phyloP scores from a whole-genome alignment of 2,797 vertebrate species.

The Cyclopterus lumpus region DNA sequence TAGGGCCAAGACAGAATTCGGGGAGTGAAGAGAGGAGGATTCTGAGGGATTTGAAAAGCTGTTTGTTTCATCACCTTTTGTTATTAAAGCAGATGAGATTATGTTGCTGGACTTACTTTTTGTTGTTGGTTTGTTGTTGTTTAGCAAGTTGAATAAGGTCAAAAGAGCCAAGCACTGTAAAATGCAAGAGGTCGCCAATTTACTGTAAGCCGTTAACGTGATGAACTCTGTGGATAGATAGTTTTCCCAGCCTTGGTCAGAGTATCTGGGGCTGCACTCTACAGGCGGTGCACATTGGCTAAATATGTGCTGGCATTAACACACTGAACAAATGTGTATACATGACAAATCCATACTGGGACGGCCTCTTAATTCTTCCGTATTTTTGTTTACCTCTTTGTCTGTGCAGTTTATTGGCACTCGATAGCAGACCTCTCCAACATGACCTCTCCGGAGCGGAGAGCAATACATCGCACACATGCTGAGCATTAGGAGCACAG shows the following conservation, averaged over 20 bases:
- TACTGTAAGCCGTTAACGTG: conserved; percentile 48
- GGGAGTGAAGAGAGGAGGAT: conserved; percentile 48
- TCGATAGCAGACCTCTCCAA: background rate
- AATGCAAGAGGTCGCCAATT: conserved; percentile 27
- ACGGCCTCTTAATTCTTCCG: background rate
- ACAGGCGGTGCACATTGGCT: background rate
- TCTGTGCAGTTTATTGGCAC: background rate
- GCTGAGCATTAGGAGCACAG: too few species aligned
- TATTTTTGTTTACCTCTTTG: background rate
- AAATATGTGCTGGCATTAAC: background rate
- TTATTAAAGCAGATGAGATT: conserved; percentile 60
- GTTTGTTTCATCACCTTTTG: conserved; percentile 63
- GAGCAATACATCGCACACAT: background rate
- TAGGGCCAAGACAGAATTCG: conserved; percentile 53
- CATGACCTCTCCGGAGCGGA: background rate
- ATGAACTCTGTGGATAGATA: conserved; percentile 43
- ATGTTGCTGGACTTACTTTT: conserved; percentile 35
- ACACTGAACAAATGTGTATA: background rate
- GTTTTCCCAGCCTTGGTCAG: conserved; percentile 27
- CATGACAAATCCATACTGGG: background rate
- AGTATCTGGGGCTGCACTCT: background rate
- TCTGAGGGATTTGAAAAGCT: conserved; percentile 59
- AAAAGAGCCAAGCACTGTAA: conserved; percentile 45
- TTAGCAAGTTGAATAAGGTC: conserved; percentile 34
- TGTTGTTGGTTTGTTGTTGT: conserved; percentile 20